Base-by-base conservation (phyloP, 1,140 invertebrate genomes). In the Aphaenogaster rudis region DNA sequence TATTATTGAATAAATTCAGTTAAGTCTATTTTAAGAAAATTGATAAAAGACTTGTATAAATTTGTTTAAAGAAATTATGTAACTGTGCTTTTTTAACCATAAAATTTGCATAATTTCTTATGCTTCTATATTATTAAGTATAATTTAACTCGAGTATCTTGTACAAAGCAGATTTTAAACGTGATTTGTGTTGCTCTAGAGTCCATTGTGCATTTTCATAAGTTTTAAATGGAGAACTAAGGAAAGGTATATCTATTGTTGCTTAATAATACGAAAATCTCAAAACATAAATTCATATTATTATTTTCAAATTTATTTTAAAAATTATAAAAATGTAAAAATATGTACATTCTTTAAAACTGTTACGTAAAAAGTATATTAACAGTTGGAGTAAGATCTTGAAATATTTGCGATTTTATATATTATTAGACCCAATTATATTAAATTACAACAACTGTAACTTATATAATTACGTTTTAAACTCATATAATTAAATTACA, bases 61-160 rank as follows among this genome's bases (percentile, higher is more conserved):
- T 17, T 36, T 3, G 66, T 15, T 39, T 33, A 39, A 54, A 42
- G 9, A 11, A 69, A 71, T 80, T 15, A 13, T 54, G 39, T 7
- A 42, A 48, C 13, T 17, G 7, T n/a, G 45, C 15, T 54, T 1
- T 81, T 72, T 45, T 17, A 17, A 9, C 9, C 8, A 48, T 17
- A 36, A n/a, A 72, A 21, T 82, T 82, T 59, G 21, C 66, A 57
- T 52, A 57, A 71, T 71, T 81, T 81, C 9, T 17, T 78, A 28
- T 59, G 36, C 7, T 67, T 66, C 36, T 9, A 8, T 45, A 45
- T 45, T 82, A 72, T 72, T 71, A 81, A 71, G 33, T 52, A 21
- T 7, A 71, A 82, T 5, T 39, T 59, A 67, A 71, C 17, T 72
- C 6, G 21, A 45, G 11, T 72, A 59, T 48, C 15, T 72, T 33